A percentile compares a stretch with the other conserved stretches of the same genome.
phyloP scores from a whole-genome alignment of 2,888 invertebrate species.

The Cartodere bifasciata region DNA sequence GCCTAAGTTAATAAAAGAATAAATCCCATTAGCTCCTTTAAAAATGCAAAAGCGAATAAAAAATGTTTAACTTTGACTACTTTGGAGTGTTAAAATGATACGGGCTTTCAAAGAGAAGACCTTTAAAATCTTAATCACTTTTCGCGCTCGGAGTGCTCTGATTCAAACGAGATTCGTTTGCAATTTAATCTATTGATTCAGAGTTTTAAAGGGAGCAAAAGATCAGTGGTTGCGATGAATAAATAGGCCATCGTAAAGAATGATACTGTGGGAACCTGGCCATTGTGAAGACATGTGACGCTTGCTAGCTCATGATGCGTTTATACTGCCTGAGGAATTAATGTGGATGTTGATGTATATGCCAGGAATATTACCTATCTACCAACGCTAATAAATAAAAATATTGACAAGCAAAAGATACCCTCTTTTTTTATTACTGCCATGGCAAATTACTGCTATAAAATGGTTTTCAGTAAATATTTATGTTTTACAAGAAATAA shows the following conservation, averaged over 20 bases:
- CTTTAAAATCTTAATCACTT: conserved; percentile 36
- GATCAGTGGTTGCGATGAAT: conserved; percentile 33
- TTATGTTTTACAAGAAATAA: no score
- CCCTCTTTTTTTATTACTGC: conserved; percentile 3
- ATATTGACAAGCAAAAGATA: conserved; percentile 18
- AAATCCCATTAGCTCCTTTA: conserved; percentile 31
- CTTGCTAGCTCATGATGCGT: conserved; percentile 25
- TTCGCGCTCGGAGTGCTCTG: conserved; percentile 29
- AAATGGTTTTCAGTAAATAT: no score
- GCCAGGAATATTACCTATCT: conserved; percentile 13
- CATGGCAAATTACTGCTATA: no score
- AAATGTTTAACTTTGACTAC: conserved; percentile 34
- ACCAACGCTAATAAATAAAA: conserved; percentile 21
- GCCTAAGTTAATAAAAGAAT: conserved; percentile 29
- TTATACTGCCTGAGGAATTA: conserved; percentile 26
- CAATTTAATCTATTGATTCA: conserved; percentile 35
- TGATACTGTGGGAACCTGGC: conserved; percentile 32
- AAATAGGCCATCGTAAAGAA: conserved; percentile 31
- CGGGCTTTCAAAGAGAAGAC: conserved; percentile 28
- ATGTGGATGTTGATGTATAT: conserved; percentile 20
- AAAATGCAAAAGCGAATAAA: conserved; percentile 31
- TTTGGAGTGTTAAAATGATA: conserved; percentile 30
- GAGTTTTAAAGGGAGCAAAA: conserved; percentile 34
- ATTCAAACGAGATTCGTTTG: conserved; percentile 27
- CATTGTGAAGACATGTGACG: conserved; percentile 33